Base-by-base conservation (phyloP, 30 jellyfish, hydroid and myxozoan genomes). In the Hydractinia symbiolongicarpus region DNA sequence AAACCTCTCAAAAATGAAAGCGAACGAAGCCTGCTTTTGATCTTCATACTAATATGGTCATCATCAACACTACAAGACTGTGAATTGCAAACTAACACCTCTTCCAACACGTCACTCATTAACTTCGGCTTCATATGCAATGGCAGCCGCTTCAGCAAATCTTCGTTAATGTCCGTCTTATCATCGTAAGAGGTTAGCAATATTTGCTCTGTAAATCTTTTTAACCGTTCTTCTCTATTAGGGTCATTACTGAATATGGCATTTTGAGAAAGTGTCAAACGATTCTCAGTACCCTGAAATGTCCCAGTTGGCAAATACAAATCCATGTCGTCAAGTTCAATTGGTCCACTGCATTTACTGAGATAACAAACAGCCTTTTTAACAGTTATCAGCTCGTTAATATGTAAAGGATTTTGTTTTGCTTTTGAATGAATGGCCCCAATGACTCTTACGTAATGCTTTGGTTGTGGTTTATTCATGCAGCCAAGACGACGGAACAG, bases 231-330 rank as follows among this genome's bases (percentile, higher is more conserved):
- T 55, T 67, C 87, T 40, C 77, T 44, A 53, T 84, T 84, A 6
- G 53, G 13, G 62, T 83, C 96, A 57, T 84, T 85, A 57, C 70
- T 19, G 54, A 61, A 84, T 6, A 88, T 79, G 21, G 84, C 77
- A 8, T 84, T 83, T 4, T 54, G 20, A 3, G 95, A 72, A 4
- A 61, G 44, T 61, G 50, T 77, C 50, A 88, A 76, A 10, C 81
- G 8, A 9, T 73, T 53, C 9, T 51, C 80, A 44, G 53, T 72
- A 17, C 64, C 54, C 9, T 61, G 61, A 7, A 79, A 86, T 9
- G 51, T 4, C 6, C 16, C 54, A 50, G 95, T 89, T 56, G 96
- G 96, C 56, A 88, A 82, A 67, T 15, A 74, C 67, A 88, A 76
- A 11, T 8, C 9, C n/a, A 54, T n/a, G 9, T 44, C 19, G 19